Percentiles rank a stretch among this genome's conserved stretches.
Evolutionary conservation across 2,888 invertebrate genomes (phyloP).

Genomic region (Mesorhabditis spiculigera): DNA sequence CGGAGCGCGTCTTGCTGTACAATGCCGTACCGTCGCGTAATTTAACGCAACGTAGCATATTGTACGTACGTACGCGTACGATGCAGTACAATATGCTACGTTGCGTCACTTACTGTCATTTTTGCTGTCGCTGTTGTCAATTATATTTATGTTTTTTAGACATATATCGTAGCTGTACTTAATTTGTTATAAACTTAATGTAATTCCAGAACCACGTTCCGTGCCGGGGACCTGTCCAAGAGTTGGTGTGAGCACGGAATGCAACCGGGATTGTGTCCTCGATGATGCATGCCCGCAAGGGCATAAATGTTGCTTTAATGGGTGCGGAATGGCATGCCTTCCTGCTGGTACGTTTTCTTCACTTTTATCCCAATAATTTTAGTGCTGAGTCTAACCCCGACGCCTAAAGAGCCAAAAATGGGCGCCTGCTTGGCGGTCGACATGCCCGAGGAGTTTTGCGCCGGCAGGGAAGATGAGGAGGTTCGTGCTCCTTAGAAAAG

Average conservation of each 20-base stretch:
- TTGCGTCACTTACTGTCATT: too few species aligned
- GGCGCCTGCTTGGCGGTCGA: not conserved
- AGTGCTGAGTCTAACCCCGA: not conserved
- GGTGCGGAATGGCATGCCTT: slow-evolving; percentile 48
- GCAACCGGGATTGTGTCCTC: slow-evolving; percentile 32
- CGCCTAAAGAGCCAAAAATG: not conserved
- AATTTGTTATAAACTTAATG: too few species aligned
- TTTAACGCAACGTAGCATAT: too few species aligned
- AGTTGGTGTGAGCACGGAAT: slow-evolving; percentile 22
- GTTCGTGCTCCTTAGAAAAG: not conserved
- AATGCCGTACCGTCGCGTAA: too few species aligned
- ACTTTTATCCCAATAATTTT: not conserved
- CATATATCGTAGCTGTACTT: too few species aligned
- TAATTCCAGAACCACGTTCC: slow-evolving; percentile 13
- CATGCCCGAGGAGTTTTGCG: not conserved
- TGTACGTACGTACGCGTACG: too few species aligned
- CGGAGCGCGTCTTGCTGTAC: too few species aligned
- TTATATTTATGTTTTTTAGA: too few species aligned
- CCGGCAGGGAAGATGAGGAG: not conserved
- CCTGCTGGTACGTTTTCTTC: slow-evolving; percentile 14
- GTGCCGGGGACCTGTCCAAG: slow-evolving; percentile 40
- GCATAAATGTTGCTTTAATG: slow-evolving; percentile 53
- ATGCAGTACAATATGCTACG: too few species aligned
- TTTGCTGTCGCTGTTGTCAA: too few species aligned
- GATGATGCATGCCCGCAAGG: slow-evolving; percentile 39